Conservation (phyloP, 2,113 vertebrate genomes). For the Trematocara macrostoma region DNA sequence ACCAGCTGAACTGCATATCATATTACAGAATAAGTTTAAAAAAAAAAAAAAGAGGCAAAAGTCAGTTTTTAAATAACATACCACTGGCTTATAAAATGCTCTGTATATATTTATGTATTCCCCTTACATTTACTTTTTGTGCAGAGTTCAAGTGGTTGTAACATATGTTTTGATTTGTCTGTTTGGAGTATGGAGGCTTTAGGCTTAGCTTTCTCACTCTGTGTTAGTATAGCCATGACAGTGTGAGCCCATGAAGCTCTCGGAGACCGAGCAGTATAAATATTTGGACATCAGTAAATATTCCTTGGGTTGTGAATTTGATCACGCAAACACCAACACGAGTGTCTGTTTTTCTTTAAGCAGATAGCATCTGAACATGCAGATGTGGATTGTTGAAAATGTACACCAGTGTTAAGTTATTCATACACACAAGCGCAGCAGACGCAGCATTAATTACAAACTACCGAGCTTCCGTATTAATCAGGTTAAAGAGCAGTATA, state of each 20-base stretch:
- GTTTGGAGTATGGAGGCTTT: background rate
- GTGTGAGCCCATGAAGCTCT: conserved; percentile 44
- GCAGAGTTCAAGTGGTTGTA: background rate
- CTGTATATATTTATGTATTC: background rate
- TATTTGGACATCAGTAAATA: conserved; percentile 64
- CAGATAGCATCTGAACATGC: conserved; percentile 48
- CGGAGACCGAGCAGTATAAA: conserved; percentile 50
- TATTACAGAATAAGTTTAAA: background rate
- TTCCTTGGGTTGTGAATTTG: conserved; percentile 51
- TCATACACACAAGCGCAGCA: background rate
- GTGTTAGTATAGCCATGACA: conserved; percentile 35
- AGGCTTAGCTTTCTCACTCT: conserved; percentile 19
- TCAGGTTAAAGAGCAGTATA: background rate
- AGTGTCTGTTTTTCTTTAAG: conserved; percentile 60
- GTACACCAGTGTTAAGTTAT: conserved; percentile 9
- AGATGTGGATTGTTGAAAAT: background rate
- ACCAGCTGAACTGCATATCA: background rate
- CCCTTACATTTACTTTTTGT: background rate
- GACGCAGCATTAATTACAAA: background rate
- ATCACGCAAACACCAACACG: conserved; percentile 41
- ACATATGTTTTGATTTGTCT: conserved; percentile 15
- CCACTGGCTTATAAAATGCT: background rate
- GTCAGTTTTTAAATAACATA: background rate
- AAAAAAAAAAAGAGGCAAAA: background rate
- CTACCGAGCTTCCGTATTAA: background rate